Evolutionary conservation across 1,140 invertebrate species (phyloP).

Genomic region (Pseudomyrmex gracilis): DNA sequence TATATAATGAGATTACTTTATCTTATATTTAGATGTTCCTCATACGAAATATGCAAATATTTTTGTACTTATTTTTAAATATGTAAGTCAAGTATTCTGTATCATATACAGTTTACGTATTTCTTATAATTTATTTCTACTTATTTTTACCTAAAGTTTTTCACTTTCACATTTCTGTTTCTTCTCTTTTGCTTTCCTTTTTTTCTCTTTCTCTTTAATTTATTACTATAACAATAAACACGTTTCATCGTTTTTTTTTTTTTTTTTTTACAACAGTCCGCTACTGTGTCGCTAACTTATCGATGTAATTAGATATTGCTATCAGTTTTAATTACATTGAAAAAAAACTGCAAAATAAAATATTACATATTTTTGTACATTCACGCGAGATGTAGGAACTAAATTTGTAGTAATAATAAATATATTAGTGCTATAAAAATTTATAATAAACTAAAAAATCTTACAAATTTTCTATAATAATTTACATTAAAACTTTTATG

Average conservation of each 20-base stretch:
- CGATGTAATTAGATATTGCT: no score
- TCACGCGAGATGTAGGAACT: not conserved
- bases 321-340: constrained; percentile 11
- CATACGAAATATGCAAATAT: no score
- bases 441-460: constrained; percentile 6
- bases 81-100: not conserved
- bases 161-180: not conserved
- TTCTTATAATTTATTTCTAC: not conserved
- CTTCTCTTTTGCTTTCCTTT: not conserved
- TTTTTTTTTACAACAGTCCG: no score
- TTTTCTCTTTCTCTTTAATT: constrained; percentile 17
- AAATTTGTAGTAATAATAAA: constrained; percentile 27
- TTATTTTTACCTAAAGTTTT: constrained; percentile 6
- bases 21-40: no score
- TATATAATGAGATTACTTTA: no score
- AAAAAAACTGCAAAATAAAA: not conserved
- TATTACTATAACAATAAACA: not conserved
- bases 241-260: not conserved
- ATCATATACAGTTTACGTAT: not conserved
- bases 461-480: not conserved
- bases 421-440: constrained; percentile 1
- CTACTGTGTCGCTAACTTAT: no score
- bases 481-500: constrained; percentile 10
- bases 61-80: not conserved
- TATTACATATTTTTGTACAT: not conserved